A percentile compares a stretch with the other conserved stretches of the same genome.
These are phyloP conservation scores for Glyphotaelius pellucidus DNA, from an alignment of 2,888 invertebrate species.

Conservation along the genomic window DNA sequence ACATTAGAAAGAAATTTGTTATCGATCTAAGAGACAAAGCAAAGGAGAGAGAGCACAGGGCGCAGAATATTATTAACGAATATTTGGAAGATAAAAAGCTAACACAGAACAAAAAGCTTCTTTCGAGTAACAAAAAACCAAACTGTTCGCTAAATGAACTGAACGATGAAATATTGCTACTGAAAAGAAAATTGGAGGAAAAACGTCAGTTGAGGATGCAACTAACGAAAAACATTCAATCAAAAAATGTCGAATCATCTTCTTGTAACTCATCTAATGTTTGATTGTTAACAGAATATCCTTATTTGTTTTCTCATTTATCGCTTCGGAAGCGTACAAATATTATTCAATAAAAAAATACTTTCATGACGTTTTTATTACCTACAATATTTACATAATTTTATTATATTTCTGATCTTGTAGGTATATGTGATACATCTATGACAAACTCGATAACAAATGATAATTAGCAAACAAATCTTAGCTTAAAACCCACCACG, in stretches of 20 bases:
- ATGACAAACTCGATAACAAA: neutral
- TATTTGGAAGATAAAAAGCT: conserved; percentile 71
- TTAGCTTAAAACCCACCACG: neutral
- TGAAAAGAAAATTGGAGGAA: conserved; percentile 75
- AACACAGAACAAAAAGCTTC: conserved; percentile 69
- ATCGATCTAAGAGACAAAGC: conserved; percentile 73
- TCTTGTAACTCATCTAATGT: neutral
- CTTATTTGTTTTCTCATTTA: neutral
- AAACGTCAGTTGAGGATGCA: conserved; percentile 73
- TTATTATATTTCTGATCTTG: too few species aligned
- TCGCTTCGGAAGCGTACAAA: too few species aligned
- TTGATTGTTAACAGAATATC: neutral
- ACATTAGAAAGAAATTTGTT: conserved; percentile 74
- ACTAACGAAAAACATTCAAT: conserved; percentile 63
- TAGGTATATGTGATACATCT: too few species aligned
- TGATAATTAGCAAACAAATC: neutral
- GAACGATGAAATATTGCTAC: conserved; percentile 73
- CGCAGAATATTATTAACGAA: conserved; percentile 73
- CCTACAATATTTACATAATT: too few species aligned
- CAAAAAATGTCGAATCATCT: conserved; percentile 15
- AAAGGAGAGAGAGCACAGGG: conserved; percentile 74
- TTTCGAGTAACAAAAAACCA: conserved; percentile 67
- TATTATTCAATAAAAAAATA: neutral
- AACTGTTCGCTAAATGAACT: conserved; percentile 66
- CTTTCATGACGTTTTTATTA: too few species aligned